These are phyloP conservation scores for Dicentrarchus labrax DNA, from an alignment of 2,113 vertebrate species.

Conservation along the genomic window DNA sequence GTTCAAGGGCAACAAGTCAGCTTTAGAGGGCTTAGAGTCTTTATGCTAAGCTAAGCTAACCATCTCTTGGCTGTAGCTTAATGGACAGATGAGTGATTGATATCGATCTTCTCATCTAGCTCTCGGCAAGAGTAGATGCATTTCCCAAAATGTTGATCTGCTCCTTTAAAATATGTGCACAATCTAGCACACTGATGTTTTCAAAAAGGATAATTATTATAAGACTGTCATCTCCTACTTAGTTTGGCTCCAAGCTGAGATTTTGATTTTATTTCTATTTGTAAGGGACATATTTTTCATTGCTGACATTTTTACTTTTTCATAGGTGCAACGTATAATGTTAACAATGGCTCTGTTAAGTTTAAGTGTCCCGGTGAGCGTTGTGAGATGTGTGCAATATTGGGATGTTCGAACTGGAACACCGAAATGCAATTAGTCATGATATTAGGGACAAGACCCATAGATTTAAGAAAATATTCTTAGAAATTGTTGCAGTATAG, in stretches of 20 bases:
- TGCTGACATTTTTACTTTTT: no score
- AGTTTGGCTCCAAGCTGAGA: no score
- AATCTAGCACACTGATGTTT: background rate
- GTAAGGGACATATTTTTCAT: no score
- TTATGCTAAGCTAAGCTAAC: background rate
- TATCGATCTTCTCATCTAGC: background rate
- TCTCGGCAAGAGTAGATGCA: no score
- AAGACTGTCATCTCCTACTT: background rate
- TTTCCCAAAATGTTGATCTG: background rate
- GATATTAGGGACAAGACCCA: background rate
- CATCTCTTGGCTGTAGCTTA: background rate
- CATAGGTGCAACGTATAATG: background rate
- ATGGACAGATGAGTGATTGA: background rate
- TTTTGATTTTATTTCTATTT: no score
- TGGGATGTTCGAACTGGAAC: background rate
- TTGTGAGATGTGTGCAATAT: background rate
- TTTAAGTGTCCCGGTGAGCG: background rate
- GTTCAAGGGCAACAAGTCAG: background rate
- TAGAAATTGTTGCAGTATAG: background rate
- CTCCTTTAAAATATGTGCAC: background rate
- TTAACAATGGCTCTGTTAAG: no score
- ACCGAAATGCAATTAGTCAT: background rate
- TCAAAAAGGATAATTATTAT: background rate
- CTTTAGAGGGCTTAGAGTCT: background rate
- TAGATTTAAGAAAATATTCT: background rate